These are phyloP conservation scores for Myiopsitta monachus DNA, from an alignment of 2,113 vertebrate genomes.

Conservation along the genomic window DNA sequence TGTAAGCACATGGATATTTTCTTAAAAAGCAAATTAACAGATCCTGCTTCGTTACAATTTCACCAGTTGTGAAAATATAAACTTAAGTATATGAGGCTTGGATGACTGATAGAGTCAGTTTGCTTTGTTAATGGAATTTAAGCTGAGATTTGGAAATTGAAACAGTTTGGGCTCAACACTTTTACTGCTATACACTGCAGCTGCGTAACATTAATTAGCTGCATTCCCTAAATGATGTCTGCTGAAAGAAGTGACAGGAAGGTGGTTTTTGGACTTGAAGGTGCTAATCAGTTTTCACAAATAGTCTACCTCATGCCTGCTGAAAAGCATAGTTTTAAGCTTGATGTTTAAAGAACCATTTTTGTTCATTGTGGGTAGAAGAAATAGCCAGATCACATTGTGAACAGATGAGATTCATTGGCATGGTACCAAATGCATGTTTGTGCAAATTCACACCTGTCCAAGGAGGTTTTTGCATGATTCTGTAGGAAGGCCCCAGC, in stretches of 20 bases:
- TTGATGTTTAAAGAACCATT: neutral
- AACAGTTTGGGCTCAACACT: neutral
- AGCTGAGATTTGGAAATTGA: neutral
- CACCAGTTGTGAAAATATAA: neutral
- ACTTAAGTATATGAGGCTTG: conserved; percentile 23
- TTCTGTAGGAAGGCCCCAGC: conserved; percentile 10
- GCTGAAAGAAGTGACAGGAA: neutral
- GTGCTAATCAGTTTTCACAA: neutral
- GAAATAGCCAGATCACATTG: neutral
- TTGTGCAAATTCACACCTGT: neutral
- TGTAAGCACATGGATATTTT: conserved; percentile 26
- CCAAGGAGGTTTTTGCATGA: conserved; percentile 60
- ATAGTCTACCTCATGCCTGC: neutral
- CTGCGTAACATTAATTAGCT: neutral
- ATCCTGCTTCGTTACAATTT: neutral
- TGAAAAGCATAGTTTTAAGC: conserved; percentile 15
- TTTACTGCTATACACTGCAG: neutral
- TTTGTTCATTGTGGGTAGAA: neutral
- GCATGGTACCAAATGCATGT: conserved; percentile 43
- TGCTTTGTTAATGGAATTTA: neutral
- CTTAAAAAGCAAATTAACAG: neutral
- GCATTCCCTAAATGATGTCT: neutral
- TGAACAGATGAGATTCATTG: neutral
- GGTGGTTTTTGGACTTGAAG: neutral
- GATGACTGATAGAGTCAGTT: neutral